Evolutionary conservation across 2,797 vertebrate genomes (phyloP).

Genomic region (Thamnophis elegans): DNA sequence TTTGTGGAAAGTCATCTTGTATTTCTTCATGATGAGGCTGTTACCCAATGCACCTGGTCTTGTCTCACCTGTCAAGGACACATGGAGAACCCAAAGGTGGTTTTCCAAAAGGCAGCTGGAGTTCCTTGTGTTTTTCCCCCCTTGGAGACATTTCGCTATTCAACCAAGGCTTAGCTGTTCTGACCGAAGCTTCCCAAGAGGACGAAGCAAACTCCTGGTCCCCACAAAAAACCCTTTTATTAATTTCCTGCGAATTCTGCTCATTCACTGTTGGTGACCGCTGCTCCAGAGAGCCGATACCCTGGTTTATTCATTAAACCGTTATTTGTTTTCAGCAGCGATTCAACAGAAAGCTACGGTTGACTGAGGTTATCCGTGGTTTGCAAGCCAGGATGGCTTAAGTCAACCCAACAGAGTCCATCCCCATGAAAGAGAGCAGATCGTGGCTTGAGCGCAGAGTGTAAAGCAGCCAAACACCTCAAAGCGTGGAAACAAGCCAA

Average conservation of each 20-base stretch:
- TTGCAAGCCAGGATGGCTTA: background rate
- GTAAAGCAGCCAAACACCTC: background rate
- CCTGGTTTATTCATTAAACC: background rate
- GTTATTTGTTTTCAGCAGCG: background rate
- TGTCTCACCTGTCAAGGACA: background rate
- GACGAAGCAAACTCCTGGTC: too few relatives aligned
- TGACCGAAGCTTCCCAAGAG: too few relatives aligned
- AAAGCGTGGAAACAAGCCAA: background rate
- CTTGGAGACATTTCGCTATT: too few relatives aligned
- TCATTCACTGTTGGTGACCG: too few relatives aligned
- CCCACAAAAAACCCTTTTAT: too few relatives aligned
- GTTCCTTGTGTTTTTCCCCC: too few relatives aligned
- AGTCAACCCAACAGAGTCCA: background rate
- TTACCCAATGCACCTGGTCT: background rate
- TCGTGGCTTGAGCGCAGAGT: background rate
- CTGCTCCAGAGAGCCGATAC: background rate
- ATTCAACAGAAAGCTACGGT: background rate
- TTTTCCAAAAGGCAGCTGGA: background rate
- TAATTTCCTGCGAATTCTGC: too few relatives aligned
- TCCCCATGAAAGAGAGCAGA: background rate
- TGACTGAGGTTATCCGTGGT: background rate
- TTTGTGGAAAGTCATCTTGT: background rate
- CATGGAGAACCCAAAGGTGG: background rate
- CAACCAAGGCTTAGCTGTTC: too few relatives aligned
- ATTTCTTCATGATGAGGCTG: background rate